Evolutionary conservation across 2,888 invertebrate species (phyloP).

Genomic region (Hemistola chrysoprasaria): DNA sequence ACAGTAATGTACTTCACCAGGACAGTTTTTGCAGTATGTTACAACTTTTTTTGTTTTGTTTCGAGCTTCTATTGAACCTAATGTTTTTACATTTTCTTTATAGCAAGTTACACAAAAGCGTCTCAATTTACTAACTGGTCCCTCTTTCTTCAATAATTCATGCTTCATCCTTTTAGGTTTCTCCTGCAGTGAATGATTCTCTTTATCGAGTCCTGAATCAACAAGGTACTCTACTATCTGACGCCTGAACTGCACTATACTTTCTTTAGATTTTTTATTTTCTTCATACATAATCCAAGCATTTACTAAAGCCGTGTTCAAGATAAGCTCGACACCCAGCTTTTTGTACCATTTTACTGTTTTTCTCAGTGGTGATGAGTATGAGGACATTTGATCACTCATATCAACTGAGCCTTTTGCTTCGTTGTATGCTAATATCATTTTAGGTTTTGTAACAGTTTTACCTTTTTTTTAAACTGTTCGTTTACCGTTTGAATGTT

Average conservation of each 20-base stretch:
- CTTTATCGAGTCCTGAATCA: constrained; percentile 11
- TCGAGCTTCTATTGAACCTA: too few relatives aligned
- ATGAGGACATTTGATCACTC: constrained; percentile 43
- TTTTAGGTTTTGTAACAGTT: constrained; percentile 20
- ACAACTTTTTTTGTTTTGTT: too few relatives aligned
- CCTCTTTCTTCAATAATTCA: constrained; percentile 14
- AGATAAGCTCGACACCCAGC: constrained; percentile 39
- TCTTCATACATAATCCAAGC: constrained; percentile 22
- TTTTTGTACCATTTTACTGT: constrained; percentile 49
- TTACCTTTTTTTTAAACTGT: constrained; percentile 29
- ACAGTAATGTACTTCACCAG: too few relatives aligned
- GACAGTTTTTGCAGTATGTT: too few relatives aligned
- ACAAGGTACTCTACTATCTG: constrained; percentile 18
- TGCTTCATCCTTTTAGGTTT: constrained; percentile 24
- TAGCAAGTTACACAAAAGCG: too few relatives aligned
- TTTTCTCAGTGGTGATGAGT: constrained; percentile 41
- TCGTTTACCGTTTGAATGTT: constrained; percentile 34
- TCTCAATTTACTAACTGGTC: too few relatives aligned
- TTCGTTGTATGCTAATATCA: constrained; percentile 42
- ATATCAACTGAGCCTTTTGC: constrained; percentile 43
- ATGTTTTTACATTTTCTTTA: too few relatives aligned
- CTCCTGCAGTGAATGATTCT: background rate
- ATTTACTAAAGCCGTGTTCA: constrained; percentile 42
- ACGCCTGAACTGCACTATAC: constrained; percentile 21
- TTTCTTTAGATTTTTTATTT: constrained; percentile 14